Evolutionary conservation across 2,888 invertebrate species (phyloP).

Genomic region (Dromius quadrimaculatus): DNA sequence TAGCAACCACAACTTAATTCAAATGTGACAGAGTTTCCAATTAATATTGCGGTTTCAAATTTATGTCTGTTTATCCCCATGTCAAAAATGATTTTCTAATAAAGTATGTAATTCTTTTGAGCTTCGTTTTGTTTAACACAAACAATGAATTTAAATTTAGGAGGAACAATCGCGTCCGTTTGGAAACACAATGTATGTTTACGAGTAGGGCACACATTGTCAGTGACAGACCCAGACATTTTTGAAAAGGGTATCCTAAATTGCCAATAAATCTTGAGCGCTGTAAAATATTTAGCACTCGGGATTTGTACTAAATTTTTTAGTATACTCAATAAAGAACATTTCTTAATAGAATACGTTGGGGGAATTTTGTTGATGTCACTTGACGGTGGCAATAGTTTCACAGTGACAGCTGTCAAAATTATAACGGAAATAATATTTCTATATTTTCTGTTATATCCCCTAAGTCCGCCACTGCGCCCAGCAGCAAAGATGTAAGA

Average conservation of each 20-base stretch:
- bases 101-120: conserved; percentile 22
- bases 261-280: no score
- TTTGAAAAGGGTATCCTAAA: no score
- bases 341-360: no score
- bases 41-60: conserved; percentile 7
- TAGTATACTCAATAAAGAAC: no score
- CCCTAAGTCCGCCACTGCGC: no score
- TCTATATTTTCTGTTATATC: no score
- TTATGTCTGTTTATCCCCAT: not conserved
- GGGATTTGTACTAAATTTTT: no score
- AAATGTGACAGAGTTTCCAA: conserved; percentile 15
- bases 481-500: conserved; percentile 55
- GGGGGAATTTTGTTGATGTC: no score
- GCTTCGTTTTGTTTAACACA: conserved; percentile 23
- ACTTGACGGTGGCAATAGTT: no score
- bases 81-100: conserved; percentile 13
- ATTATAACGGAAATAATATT: no score
- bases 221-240: not conserved
- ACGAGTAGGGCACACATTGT: conserved; percentile 42
- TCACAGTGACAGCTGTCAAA: no score
- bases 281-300: no score
- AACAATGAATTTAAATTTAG: conserved; percentile 34
- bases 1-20: conserved; percentile 37
- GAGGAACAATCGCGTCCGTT: conserved; percentile 45
- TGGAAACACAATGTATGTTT: conserved; percentile 45